Base-by-base conservation (phyloP, 2,113 vertebrate species). In the Todiramphus chloris region DNA sequence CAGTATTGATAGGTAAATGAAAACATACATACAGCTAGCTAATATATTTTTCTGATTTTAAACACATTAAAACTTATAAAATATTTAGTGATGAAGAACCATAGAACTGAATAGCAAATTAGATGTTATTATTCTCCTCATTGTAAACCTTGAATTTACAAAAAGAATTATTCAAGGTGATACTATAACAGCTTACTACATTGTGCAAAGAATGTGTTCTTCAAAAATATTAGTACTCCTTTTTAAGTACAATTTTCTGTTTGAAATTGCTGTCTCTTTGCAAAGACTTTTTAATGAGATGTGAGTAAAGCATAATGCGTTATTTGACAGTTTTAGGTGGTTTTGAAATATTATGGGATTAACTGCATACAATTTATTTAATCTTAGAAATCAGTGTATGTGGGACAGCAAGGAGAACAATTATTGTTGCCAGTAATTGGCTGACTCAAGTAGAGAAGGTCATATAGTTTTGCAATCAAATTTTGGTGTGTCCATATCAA, bases 361-460 rank as follows among this genome's bases (percentile, higher is more conserved):
- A 56, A 31, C 25, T 35, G 8, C 10, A 58, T 31, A 39, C 23
- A n/a, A 64, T 89, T 73, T 53, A 23, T 96, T 96, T 83, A 72
- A 46, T 94, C 90, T 75, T 48, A 97, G 97, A 96, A 96, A 95
- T 94, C 90, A 85, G 53, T 96, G 72, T 10, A 19, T 73, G 33
- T 55, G 43, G 97, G 94, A 44, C 19, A 85, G 44, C 27, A 55
- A 77, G 92, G 85, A 43, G 30, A 93, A 11, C 78, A 96, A 16
- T 90, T 98, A 62, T 84, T 83, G 43, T 35, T 98, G 56, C 70
- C 96, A 59, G 91, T 83, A 51, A 24, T 1, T 98, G 95, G 92
- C 79, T 87, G 63, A 73, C 93, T 80, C 97, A 97, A 67, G 96
- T n/a, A 86, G 91, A 97, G 46, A 98, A 98, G 24, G 79, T 96